phyloP scores from a whole-genome alignment of 2,113 vertebrate species.

The Thamnophis sirtalis region DNA sequence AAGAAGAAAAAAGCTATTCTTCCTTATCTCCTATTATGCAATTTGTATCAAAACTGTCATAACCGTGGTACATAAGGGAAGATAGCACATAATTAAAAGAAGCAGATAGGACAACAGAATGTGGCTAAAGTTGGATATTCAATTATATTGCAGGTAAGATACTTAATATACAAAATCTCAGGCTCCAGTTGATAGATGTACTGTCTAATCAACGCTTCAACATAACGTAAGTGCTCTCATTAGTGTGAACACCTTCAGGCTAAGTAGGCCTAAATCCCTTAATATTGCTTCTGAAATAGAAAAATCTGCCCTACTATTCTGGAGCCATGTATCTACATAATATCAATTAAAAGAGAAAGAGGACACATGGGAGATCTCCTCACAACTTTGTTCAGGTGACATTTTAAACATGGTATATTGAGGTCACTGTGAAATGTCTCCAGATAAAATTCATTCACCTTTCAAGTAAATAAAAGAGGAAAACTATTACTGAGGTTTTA shows the following conservation, averaged over 20 bases:
- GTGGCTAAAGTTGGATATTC: conserved; percentile 47
- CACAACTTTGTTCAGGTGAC: conserved; percentile 66
- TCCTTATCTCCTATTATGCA: neutral
- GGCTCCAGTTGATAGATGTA: conserved; percentile 76
- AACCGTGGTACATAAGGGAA: neutral
- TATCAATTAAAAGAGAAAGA: conserved; percentile 55
- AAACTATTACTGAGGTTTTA: conserved; percentile 32
- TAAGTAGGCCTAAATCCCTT: conserved; percentile 77
- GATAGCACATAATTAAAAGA: conserved; percentile 54
- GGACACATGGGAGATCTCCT: conserved; percentile 29
- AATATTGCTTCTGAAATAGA: conserved; percentile 75
- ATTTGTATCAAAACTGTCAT: conserved; percentile 9
- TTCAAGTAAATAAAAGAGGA: conserved; percentile 47
- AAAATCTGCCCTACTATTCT: conserved; percentile 62
- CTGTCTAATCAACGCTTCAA: conserved; percentile 76
- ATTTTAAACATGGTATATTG: conserved; percentile 58
- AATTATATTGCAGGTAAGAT: conserved; percentile 58
- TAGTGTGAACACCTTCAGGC: conserved; percentile 77
- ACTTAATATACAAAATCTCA: conserved; percentile 70
- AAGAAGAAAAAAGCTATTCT: neutral
- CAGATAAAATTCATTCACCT: conserved; percentile 60
- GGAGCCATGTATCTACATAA: conserved; percentile 62
- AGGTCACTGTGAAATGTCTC: conserved; percentile 57
- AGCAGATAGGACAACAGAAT: conserved; percentile 48
- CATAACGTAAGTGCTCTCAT: conserved; percentile 80